Evolutionary conservation across 2,888 invertebrate genomes (phyloP).

Genomic region (Lampropteryx suffumata): DNA sequence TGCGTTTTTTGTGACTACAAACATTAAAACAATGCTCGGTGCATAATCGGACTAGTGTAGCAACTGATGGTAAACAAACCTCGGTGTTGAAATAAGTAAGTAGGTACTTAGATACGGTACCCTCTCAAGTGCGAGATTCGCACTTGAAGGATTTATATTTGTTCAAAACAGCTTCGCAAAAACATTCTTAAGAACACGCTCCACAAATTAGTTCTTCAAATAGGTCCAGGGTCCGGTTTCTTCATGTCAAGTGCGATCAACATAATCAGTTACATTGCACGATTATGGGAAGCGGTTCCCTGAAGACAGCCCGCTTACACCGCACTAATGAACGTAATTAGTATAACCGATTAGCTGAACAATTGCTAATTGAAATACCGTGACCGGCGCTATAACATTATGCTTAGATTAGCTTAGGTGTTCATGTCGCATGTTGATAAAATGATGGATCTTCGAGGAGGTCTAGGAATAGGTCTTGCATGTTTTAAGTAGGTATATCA

Average conservation of each 20-base stretch:
- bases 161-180: too few relatives aligned
- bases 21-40: too few relatives aligned
- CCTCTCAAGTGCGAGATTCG: too few relatives aligned
- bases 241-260: slow-evolving; percentile 7
- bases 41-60: too few relatives aligned
- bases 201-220: background rate
- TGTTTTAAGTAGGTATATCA: background rate
- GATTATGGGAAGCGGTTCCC: slow-evolving; percentile 9
- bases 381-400: slow-evolving; percentile 3
- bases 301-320: slow-evolving; percentile 14
- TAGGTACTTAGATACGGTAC: too few relatives aligned
- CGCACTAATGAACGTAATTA: slow-evolving; percentile 18
- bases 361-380: slow-evolving; percentile 18
- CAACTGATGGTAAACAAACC: too few relatives aligned
- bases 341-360: slow-evolving; percentile 17
- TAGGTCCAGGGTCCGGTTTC: background rate
- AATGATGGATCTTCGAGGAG: background rate
- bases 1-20: too few relatives aligned
- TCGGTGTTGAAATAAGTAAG: too few relatives aligned
- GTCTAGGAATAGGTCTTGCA: background rate
- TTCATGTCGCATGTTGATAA: background rate
- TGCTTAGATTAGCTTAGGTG: background rate
- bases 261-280: background rate
- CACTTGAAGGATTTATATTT: too few relatives aligned
- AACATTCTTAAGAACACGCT: too few relatives aligned